These are phyloP conservation scores for Heliconius hewitsoni DNA, from an alignment of 1,140 invertebrate genomes.

Conservation along the genomic window DNA sequence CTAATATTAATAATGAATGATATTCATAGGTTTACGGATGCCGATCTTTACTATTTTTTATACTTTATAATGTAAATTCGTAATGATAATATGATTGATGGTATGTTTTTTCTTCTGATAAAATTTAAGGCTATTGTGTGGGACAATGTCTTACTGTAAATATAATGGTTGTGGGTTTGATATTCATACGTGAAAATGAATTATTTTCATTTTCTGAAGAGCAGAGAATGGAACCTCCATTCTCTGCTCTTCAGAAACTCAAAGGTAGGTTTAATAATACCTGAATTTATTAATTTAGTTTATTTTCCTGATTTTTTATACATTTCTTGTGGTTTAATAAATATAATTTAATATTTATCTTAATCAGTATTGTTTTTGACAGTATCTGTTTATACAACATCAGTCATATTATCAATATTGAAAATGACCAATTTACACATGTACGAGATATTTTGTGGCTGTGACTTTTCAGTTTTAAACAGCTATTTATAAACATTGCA, in stretches of 20 bases:
- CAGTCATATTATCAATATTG: slow-evolving; percentile 12
- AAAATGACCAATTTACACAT: slow-evolving; percentile 7
- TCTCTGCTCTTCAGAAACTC: too few relatives aligned
- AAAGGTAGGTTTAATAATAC: too few relatives aligned
- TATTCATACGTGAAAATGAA: too few relatives aligned
- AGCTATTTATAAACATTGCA: neutral
- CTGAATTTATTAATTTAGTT: too few relatives aligned
- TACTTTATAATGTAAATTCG: neutral
- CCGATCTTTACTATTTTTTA: slow-evolving; percentile 15
- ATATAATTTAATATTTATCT: neutral
- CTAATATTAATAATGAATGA: neutral
- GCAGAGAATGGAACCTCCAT: too few relatives aligned
- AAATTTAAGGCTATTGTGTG: too few relatives aligned
- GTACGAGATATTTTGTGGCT: slow-evolving; percentile 1
- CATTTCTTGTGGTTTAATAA: too few relatives aligned
- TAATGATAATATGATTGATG: slow-evolving; percentile 2
- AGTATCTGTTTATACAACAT: neutral
- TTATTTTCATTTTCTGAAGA: too few relatives aligned
- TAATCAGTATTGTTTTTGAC: neutral
- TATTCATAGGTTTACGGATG: neutral
- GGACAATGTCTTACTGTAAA: too few relatives aligned
- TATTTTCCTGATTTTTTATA: too few relatives aligned
- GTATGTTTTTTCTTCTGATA: neutral
- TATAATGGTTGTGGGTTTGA: too few relatives aligned
- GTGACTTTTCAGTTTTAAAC: slow-evolving; percentile 7